A percentile compares a stretch with the other conserved stretches of the same genome.
phyloP scores from a whole-genome alignment of 2,113 vertebrate genomes.

The Brevimyrus niger region DNA sequence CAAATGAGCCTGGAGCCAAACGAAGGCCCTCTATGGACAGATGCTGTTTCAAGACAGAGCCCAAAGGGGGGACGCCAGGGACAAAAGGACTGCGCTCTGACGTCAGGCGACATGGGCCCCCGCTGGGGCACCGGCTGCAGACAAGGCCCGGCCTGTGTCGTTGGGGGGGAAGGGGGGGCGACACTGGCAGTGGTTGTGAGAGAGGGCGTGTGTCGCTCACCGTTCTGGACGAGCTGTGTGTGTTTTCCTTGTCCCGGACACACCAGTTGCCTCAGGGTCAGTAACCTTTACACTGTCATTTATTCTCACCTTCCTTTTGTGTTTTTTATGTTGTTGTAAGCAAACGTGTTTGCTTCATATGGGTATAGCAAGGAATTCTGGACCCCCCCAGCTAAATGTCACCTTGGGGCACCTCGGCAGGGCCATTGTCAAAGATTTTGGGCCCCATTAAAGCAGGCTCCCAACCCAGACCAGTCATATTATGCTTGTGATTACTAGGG shows the following conservation, averaged over 20 bases:
- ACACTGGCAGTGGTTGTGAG: not conserved
- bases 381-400: not conserved
- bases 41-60: conserved; percentile 12
- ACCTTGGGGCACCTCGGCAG: not conserved
- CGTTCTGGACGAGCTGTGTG: not conserved
- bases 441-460: too few relatives aligned
- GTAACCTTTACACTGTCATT: not conserved
- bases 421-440: not conserved
- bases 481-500: too few relatives aligned
- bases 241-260: not conserved
- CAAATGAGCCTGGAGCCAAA: conserved; percentile 12
- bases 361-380: not conserved
- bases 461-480: too few relatives aligned
- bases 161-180: not conserved
- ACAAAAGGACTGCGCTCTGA: conserved; percentile 4
- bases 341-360: not conserved
- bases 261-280: not conserved
- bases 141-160: not conserved
- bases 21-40: not conserved
- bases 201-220: not conserved
- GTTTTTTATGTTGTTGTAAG: not conserved
- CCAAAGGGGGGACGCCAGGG: not conserved
- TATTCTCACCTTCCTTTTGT: not conserved
- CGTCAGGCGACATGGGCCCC: not conserved
- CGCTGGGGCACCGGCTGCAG: not conserved